Percentiles rank a stretch among this genome's conserved stretches.
Evolutionary conservation across 1,140 invertebrate species (phyloP).

Genomic region (Ceratina calcarata): DNA sequence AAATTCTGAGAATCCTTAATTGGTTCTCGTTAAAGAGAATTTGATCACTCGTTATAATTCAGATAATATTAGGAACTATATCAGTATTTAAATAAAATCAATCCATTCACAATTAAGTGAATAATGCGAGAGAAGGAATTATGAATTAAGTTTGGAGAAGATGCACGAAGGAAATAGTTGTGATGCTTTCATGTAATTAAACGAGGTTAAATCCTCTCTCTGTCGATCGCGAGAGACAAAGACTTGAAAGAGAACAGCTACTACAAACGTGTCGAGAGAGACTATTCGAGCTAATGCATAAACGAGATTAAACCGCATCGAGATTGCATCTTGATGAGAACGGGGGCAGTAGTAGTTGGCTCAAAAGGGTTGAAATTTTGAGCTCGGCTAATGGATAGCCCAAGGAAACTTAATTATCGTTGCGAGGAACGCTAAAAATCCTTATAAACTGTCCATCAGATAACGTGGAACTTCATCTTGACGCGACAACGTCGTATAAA

Average conservation of each 20-base stretch:
- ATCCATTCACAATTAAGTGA: background rate
- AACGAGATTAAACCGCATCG: slow-evolving; percentile 50
- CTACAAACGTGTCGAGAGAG: background rate
- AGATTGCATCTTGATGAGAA: slow-evolving; percentile 47
- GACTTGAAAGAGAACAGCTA: background rate
- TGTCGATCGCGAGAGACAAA: background rate
- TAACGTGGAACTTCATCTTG: background rate
- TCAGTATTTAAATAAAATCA: background rate
- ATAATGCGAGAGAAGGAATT: background rate
- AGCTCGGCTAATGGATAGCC: slow-evolving; percentile 36
- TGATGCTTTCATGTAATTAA: background rate
- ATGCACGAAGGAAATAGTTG: background rate
- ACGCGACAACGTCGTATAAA: too few relatives aligned
- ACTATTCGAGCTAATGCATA: slow-evolving; percentile 40
- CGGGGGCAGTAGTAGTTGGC: background rate
- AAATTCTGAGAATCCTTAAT: background rate
- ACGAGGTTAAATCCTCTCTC: background rate
- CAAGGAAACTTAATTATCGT: slow-evolving; percentile 34
- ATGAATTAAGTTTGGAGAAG: background rate
- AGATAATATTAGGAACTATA: background rate
- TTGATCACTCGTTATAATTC: too few relatives aligned
- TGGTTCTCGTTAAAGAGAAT: too few relatives aligned
- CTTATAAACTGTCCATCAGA: slow-evolving; percentile 33
- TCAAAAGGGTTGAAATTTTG: slow-evolving; percentile 43
- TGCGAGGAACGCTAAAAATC: slow-evolving; percentile 32